Evolutionary conservation across 2,888 invertebrate genomes (phyloP), one percentile per base, ranked within the genome.

Genomic region (Melanotus villosus): DNA sequence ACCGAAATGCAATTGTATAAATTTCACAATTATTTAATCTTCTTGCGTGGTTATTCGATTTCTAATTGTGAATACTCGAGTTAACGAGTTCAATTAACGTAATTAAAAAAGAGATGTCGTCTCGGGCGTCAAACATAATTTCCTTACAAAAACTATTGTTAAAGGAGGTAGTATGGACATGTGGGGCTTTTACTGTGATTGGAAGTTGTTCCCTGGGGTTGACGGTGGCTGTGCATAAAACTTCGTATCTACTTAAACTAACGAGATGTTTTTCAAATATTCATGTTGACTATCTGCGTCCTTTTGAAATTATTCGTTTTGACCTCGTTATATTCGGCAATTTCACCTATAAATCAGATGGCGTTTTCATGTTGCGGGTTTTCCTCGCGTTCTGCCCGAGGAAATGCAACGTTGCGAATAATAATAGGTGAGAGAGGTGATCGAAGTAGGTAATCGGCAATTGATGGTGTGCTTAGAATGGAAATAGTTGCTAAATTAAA

Each of bases 121-220:
- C 10, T 21, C 23, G 32, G 32, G 6, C 19, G 6, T 18, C 32
- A 18, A 32, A 52, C 43, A 43, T 34, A 26, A 16, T 65, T 19
- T 41, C 10, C 7, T 18, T 23, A 30, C 18, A 34, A 43, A 45
- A 34, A 30, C 7, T 32, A 52, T 52, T 52, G 52, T 52, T 52
- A 16, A 9, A 16, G 16, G 0, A 30, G 10, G 1, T 32, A 10
- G n/a, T 32, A 30, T 32, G 52, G 52, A 52, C 52, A 34, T 52
- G 52, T 58, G 9, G 56, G 9, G 62, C 67, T 67, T 67, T 67
- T 67, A 67, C 43, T 18, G 62, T 60, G 62, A 67, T 67, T 67
- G 59, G 36, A 56, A 52, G 38, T 36, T 57, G 41, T 19, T 45
- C 56, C 34, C 62, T 16, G 41, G 62, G 43, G 60, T 6, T 7